Percentiles rank a stretch among this genome's conserved stretches.
Conservation (phyloP, 2,888 invertebrate genomes). For the Thymelicus sylvestris region DNA sequence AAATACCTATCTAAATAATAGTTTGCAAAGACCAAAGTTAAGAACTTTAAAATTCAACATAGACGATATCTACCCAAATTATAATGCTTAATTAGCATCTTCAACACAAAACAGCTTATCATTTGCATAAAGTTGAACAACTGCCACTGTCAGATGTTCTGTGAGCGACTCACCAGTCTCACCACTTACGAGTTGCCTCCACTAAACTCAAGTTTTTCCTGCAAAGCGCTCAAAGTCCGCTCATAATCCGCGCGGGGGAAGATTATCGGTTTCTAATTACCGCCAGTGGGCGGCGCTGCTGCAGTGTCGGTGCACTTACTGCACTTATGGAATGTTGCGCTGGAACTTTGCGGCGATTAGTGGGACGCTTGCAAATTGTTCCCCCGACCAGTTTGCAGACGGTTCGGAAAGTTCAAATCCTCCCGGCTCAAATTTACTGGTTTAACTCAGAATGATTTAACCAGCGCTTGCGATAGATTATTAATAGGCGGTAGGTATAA, state of each 20-base stretch:
- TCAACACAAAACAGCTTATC: background rate
- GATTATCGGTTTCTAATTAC: constrained; percentile 69
- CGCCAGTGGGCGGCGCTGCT: constrained; percentile 32
- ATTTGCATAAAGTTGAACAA: constrained; percentile 1
- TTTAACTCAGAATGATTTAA: no score
- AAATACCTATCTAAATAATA: no score
- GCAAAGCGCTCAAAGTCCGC: constrained; percentile 44
- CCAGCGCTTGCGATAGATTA: no score
- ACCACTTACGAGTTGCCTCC: constrained; percentile 43
- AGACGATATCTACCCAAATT: no score
- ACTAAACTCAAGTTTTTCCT: constrained; percentile 52
- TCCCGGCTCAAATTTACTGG: background rate
- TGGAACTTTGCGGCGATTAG: constrained; percentile 21
- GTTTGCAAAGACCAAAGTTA: no score
- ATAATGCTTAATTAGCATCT: no score
- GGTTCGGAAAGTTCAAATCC: background rate
- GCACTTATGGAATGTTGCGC: constrained; percentile 29
- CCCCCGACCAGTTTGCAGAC: background rate
- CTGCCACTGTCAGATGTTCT: background rate
- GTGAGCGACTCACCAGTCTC: background rate
- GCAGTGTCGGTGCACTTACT: constrained; percentile 1
- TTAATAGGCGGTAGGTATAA: no score
- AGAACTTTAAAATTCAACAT: no score
- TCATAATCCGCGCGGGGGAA: constrained; percentile 43
- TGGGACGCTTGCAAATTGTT: constrained; percentile 14